phyloP scores from a whole-genome alignment of 2,888 invertebrate genomes.

The Sepioteuthis lessoniana region DNA sequence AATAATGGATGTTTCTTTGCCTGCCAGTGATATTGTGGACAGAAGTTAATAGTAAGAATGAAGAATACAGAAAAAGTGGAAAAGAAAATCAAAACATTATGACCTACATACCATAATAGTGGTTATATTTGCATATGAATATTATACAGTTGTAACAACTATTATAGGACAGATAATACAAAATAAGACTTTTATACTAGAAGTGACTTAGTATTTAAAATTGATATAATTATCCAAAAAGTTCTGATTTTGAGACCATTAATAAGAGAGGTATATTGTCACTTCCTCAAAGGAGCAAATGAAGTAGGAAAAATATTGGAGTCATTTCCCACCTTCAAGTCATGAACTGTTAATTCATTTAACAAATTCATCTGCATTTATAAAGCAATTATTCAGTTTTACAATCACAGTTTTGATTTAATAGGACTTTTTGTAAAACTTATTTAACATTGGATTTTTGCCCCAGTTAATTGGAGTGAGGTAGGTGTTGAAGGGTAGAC shows the following conservation, averaged over 20 bases:
- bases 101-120: no score
- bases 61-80: not conserved
- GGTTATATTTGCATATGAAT: no score
- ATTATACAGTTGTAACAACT: no score
- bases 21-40: not conserved
- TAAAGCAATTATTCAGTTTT: not conserved
- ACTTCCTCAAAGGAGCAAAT: not conserved
- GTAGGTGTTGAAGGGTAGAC: not conserved
- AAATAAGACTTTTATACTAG: not conserved
- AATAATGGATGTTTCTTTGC: not conserved
- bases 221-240: not conserved
- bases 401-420: not conserved
- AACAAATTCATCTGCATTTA: not conserved
- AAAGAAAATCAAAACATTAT: no score
- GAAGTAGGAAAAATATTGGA: not conserved
- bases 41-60: not conserved
- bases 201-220: conserved; percentile 12
- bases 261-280: not conserved
- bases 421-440: not conserved
- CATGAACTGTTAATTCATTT: not conserved
- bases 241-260: not conserved
- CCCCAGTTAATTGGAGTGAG: not conserved
- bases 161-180: not conserved
- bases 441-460: not conserved
- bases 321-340: not conserved